phyloP scores from a whole-genome alignment of 2,797 vertebrate genomes.

The Arctocebus calabarensis region DNA sequence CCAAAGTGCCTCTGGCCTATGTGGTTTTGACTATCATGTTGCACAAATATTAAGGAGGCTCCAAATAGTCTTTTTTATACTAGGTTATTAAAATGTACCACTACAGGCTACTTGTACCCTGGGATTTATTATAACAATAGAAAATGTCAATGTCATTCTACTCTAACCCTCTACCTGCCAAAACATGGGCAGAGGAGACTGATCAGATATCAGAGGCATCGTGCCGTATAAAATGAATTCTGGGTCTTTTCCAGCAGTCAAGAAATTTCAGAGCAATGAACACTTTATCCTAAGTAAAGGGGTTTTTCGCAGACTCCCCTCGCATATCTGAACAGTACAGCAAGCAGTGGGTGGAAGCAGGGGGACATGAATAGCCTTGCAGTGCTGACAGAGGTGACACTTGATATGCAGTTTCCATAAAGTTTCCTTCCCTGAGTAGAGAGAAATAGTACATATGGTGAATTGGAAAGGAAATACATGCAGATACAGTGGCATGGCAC shows the following conservation, averaged over 20 bases:
- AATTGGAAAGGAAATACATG: slow-evolving; percentile 9
- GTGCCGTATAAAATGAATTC: neutral
- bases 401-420: neutral
- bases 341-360: neutral
- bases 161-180: neutral
- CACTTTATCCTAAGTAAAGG: neutral
- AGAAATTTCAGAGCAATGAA: slow-evolving; percentile 10
- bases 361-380: neutral
- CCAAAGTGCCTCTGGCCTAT: neutral
- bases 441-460: neutral
- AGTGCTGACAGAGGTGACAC: too few species aligned
- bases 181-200: neutral
- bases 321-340: neutral
- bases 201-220: neutral
- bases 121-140: slow-evolving; percentile 2
- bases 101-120: neutral
- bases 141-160: neutral
- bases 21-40: neutral
- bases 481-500: neutral
- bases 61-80: neutral
- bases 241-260: neutral
- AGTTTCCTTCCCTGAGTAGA: neutral
- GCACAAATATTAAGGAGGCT: neutral
- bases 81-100: slow-evolving; percentile 9
- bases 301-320: neutral